phyloP scores from a whole-genome alignment of 2,888 invertebrate species.

The Serrognathus titanus region DNA sequence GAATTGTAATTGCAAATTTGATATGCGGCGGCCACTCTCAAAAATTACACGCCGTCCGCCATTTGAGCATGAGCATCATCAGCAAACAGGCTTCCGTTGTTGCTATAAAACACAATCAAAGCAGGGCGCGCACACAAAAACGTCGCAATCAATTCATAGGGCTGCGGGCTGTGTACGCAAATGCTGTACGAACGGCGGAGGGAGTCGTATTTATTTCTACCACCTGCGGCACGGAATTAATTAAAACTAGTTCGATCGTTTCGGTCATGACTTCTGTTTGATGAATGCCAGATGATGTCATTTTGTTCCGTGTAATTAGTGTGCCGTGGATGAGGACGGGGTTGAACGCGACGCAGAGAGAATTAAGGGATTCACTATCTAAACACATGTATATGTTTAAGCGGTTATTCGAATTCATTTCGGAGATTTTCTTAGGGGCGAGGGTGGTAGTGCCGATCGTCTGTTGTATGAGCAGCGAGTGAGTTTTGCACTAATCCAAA shows the following conservation, averaged over 20 bases:
- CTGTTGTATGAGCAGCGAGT: too few relatives aligned
- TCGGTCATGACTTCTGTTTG: slow-evolving; percentile 20
- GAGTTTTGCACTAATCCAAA: too few relatives aligned
- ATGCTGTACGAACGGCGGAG: neutral
- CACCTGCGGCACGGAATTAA: slow-evolving; percentile 21
- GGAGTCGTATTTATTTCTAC: slow-evolving; percentile 15
- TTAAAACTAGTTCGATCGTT: slow-evolving; percentile 21
- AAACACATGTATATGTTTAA: too few relatives aligned
- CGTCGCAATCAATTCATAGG: slow-evolving; percentile 11
- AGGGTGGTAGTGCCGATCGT: too few relatives aligned
- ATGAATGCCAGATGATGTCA: slow-evolving; percentile 23
- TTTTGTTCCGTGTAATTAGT: slow-evolving; percentile 17
- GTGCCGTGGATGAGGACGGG: neutral
- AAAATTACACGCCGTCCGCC: too few relatives aligned
- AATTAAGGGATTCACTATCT: too few relatives aligned
- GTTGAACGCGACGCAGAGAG: neutral
- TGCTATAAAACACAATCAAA: slow-evolving; percentile 9
- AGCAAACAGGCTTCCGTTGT: neutral
- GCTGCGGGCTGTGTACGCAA: slow-evolving; percentile 11
- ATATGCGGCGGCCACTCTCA: too few relatives aligned
- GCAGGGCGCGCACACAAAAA: slow-evolving; percentile 6
- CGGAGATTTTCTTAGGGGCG: too few relatives aligned
- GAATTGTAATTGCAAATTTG: too few relatives aligned
- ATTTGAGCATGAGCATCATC: slow-evolving; percentile 2
- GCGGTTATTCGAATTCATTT: too few relatives aligned